Evolutionary conservation across 2,888 invertebrate genomes (phyloP).

Genomic region (Agrochola macilenta): DNA sequence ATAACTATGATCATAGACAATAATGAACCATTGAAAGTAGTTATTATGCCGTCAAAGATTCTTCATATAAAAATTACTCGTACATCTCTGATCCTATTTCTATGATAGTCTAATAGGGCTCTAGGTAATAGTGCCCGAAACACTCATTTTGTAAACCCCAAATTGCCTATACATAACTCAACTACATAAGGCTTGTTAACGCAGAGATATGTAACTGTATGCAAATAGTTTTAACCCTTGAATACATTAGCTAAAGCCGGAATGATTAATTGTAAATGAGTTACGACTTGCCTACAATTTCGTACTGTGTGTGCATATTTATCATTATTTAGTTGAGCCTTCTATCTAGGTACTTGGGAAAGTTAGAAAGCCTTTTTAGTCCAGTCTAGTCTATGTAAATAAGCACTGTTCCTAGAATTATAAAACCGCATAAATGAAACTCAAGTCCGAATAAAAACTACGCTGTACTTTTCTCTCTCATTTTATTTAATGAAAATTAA

Average conservation of each 20-base stretch:
- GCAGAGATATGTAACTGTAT: slow-evolving; percentile 68
- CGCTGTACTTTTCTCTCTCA: background rate
- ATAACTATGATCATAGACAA: no score
- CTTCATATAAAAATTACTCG: no score
- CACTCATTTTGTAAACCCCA: slow-evolving; percentile 30
- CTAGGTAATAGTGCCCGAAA: background rate
- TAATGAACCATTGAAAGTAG: no score
- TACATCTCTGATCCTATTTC: no score
- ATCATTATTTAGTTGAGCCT: slow-evolving; percentile 28
- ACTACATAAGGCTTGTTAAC: slow-evolving; percentile 54
- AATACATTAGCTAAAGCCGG: slow-evolving; percentile 67
- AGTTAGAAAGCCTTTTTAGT: background rate
- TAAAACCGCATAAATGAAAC: background rate
- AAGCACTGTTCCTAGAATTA: background rate
- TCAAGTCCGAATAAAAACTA: background rate
- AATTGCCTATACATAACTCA: slow-evolving; percentile 49
- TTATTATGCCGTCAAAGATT: no score
- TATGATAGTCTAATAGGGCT: background rate
- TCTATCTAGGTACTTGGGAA: background rate
- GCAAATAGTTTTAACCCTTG: slow-evolving; percentile 70
- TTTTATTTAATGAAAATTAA: background rate
- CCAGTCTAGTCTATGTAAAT: background rate
- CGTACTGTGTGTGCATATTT: slow-evolving; percentile 38
- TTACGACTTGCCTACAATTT: slow-evolving; percentile 63
- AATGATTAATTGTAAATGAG: slow-evolving; percentile 66